These are phyloP conservation scores for Leptinotarsa juncta DNA, from an alignment of 2,888 invertebrate species.

Conservation along the genomic window DNA sequence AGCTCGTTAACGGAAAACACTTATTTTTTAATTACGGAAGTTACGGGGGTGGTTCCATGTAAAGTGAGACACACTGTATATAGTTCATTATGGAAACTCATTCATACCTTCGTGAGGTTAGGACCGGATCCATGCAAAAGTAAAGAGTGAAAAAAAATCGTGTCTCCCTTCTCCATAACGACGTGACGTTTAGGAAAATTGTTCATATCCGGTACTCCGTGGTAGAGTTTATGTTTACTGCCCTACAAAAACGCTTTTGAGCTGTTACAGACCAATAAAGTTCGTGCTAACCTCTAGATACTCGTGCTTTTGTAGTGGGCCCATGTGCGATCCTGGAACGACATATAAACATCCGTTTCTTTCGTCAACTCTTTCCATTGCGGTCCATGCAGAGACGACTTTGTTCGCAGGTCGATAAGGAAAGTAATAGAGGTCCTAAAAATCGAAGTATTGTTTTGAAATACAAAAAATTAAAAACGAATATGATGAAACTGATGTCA, in stretches of 20 bases:
- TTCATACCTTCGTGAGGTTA: slow-evolving; percentile 74
- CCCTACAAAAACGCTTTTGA: slow-evolving; percentile 48
- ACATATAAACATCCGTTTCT: slow-evolving; percentile 87
- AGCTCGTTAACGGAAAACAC: no score
- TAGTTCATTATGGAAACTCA: no score
- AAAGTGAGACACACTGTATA: no score
- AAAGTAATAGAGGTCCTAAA: slow-evolving; percentile 87
- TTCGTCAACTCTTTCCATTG: slow-evolving; percentile 79
- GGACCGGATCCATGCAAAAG: slow-evolving; percentile 88
- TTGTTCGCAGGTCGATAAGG: slow-evolving; percentile 84
- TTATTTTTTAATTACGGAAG: no score
- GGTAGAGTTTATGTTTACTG: slow-evolving; percentile 76
- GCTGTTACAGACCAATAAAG: slow-evolving; percentile 1
- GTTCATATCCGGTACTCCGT: slow-evolving; percentile 70
- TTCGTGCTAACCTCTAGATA: slow-evolving; percentile 73
- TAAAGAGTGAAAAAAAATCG: slow-evolving; percentile 89
- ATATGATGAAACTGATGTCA: no score
- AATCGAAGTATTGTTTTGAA: slow-evolving; percentile 11
- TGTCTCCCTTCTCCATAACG: slow-evolving; percentile 87
- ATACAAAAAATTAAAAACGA: no score
- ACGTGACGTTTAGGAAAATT: slow-evolving; percentile 71
- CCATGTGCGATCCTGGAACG: slow-evolving; percentile 81
- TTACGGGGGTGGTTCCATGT: no score
- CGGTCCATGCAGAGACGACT: slow-evolving; percentile 89
- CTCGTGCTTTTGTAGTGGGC: slow-evolving; percentile 73